A percentile compares a stretch with the other conserved stretches of the same genome.
Evolutionary conservation across 2,888 invertebrate species (phyloP).

Genomic region (Drosophila infuscata): DNA sequence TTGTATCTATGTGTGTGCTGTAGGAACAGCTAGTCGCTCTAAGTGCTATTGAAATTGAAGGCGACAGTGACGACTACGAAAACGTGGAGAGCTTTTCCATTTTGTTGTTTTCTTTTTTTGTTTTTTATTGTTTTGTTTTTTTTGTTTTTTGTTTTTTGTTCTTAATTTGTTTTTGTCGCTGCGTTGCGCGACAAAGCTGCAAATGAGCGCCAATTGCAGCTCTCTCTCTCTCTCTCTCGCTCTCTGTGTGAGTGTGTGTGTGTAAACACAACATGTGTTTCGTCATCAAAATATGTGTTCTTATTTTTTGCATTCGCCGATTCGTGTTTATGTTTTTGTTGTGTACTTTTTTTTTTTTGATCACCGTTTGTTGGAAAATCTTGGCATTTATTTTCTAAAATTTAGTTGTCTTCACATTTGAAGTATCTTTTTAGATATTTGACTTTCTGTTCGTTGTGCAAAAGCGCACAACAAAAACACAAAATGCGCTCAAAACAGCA

Average conservation of each 20-base stretch:
- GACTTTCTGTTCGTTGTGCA: conserved; percentile 23
- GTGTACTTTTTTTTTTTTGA: conserved; percentile 25
- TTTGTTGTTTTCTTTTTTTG: conserved; percentile 59
- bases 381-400: background rate
- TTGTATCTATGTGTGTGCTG: conserved; percentile 5
- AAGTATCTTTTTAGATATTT: background rate
- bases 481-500: conserved; percentile 2
- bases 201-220: conserved; percentile 54
- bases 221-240: conserved; percentile 15
- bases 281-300: conserved; percentile 69
- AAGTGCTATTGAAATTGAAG: conserved; percentile 76
- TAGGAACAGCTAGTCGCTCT: conserved; percentile 56
- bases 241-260: conserved; percentile 6
- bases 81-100: conserved; percentile 67
- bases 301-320: conserved; percentile 58
- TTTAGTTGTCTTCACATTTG: background rate
- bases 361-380: conserved; percentile 15
- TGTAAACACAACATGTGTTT: conserved; percentile 79
- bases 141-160: conserved; percentile 68
- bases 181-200: conserved; percentile 67
- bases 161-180: conserved; percentile 62
- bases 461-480: conserved; percentile 35
- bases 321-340: conserved; percentile 42
- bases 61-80: conserved; percentile 62
- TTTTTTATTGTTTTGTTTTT: conserved; percentile 64